Conservation (phyloP, 2,888 invertebrate species). For the Drosophila picticornis region DNA sequence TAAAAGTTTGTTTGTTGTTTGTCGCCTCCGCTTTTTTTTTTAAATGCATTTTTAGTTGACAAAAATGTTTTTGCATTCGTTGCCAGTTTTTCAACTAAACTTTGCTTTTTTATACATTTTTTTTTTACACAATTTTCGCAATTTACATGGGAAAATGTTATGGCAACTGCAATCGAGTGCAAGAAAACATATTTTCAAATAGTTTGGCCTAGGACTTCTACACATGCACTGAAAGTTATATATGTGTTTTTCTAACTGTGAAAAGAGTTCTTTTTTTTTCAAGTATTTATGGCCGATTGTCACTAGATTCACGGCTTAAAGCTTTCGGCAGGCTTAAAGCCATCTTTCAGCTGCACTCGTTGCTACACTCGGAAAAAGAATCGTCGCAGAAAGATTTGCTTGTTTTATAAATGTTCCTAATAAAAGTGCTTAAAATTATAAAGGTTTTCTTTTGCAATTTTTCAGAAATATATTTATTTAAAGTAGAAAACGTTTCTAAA, state of each 20-base stretch:
- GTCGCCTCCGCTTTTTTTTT: constrained; percentile 52
- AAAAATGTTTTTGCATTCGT: constrained; percentile 67
- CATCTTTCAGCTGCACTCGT: background rate
- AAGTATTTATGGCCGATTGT: background rate
- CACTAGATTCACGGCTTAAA: background rate
- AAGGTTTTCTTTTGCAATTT: background rate
- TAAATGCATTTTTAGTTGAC: constrained; percentile 32
- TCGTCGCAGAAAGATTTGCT: background rate
- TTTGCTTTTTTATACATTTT: constrained; percentile 1
- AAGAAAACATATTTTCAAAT: constrained; percentile 52
- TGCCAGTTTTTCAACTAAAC: constrained; percentile 59
- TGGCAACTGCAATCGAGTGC: constrained; percentile 45
- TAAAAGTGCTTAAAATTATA: background rate
- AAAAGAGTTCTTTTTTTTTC: background rate
- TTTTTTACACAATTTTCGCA: constrained; percentile 21
- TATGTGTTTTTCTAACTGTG: background rate
- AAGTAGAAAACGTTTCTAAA: background rate
- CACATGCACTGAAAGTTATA: background rate
- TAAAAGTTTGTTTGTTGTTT: constrained; percentile 69
- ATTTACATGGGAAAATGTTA: constrained; percentile 50
- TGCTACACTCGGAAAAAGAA: background rate
- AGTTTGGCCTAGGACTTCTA: constrained; percentile 22
- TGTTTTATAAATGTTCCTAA: background rate
- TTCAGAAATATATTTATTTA: background rate
- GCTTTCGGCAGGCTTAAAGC: background rate